phyloP scores from a whole-genome alignment of 2,888 invertebrate genomes.

The Nebria salina region DNA sequence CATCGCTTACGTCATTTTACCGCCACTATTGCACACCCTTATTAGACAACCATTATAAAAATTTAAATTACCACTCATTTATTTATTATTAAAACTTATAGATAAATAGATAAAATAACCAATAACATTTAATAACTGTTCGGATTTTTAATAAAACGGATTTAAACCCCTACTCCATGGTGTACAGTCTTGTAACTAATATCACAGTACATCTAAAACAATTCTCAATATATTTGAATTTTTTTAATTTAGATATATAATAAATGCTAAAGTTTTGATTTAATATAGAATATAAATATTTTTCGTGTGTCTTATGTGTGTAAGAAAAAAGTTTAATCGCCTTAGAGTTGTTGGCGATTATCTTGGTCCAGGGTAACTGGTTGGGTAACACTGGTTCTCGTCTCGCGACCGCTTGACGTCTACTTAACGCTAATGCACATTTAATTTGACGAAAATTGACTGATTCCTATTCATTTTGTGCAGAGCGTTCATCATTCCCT shows the following conservation, averaged over 20 bases:
- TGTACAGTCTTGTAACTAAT: background rate
- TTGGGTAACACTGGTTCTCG: background rate
- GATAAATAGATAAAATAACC: background rate
- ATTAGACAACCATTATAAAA: too few relatives aligned
- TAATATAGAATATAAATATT: too few relatives aligned
- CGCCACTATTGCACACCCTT: background rate
- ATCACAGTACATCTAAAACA: background rate
- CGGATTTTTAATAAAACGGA: background rate
- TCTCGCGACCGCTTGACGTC: conserved; percentile 16
- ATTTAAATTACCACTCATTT: too few relatives aligned
- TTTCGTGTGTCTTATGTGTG: too few relatives aligned
- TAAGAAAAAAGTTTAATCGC: too few relatives aligned
- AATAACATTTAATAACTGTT: background rate
- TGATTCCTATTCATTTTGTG: conserved; percentile 61
- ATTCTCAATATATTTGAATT: background rate
- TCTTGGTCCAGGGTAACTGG: background rate
- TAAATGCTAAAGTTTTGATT: too few relatives aligned
- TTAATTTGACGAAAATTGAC: conserved; percentile 62
- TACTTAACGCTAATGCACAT: conserved; percentile 60
- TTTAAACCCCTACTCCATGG: background rate
- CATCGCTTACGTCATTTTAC: background rate
- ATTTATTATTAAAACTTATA: background rate
- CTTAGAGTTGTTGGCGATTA: too few relatives aligned
- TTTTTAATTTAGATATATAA: background rate
- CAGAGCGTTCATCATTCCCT: conserved; percentile 48